Evolutionary conservation across 2,888 invertebrate species (phyloP), one percentile per base, ranked within the genome.

Genomic region (Acanthosepion pharaonis): DNA sequence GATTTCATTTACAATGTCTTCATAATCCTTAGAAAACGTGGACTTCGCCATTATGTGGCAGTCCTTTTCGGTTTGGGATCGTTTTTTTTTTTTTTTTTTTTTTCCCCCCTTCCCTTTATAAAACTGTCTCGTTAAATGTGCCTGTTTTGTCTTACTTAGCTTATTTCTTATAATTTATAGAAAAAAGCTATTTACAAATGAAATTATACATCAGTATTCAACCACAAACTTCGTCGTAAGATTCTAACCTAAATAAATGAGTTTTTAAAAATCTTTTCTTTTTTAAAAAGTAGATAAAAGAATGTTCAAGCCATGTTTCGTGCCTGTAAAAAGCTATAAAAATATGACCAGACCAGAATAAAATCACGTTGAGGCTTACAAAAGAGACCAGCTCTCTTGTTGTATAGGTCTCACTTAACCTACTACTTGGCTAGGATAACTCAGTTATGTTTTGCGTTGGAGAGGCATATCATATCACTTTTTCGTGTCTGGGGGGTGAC

Each of bases 1-100:
- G 92, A 96, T 96, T 95, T 96, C 97, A 95, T 96, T 96, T 25
- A 96, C 97, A 94, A 96, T 96, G 94, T 96, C 96, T 64, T 96
- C 96, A 95, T 96, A 96, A 95, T 96, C 97, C 94, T 96, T 96
- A 5, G 96, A 96, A 94, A 96, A 96, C 94, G 96, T 96, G 25
- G 96, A 95, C 94, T 96, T 96, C 8, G 28, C 94, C 94, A 94
- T 94, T 6, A 11, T 96, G 95, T 94, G 95, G 96, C 95, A 95
- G 96, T 49, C 94, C 91, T 95, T 42, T 42, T 42, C 42, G 42
- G 42, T 42, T 42, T 42, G 42, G 42, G 42, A 42, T 91, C 78
- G 48, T 64, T 59, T 6, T 23, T 23, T 23, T 23, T 59, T 59
- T 15, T 55, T 55, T 93, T 1, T 49, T 78, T n/a, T n/a, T n/a